Conservation (phyloP, 2,888 invertebrate genomes). For the Amiota minor region DNA sequence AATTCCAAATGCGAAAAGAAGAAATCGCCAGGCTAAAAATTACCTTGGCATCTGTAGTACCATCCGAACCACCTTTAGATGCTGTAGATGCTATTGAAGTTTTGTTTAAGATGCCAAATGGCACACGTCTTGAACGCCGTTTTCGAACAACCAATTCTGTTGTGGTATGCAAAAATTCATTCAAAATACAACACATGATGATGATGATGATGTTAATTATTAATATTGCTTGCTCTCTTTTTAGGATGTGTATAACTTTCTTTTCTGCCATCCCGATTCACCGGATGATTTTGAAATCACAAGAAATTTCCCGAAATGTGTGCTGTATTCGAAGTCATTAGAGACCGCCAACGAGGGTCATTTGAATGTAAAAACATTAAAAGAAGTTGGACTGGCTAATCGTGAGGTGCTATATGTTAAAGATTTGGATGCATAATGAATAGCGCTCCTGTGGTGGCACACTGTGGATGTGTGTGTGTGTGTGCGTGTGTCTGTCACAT, state of each 20-base stretch:
- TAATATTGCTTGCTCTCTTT: slow-evolving; percentile 58
- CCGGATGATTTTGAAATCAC: slow-evolving; percentile 96
- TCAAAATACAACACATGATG: slow-evolving; percentile 9
- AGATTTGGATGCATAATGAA: slow-evolving; percentile 85
- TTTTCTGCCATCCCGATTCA: slow-evolving; percentile 94
- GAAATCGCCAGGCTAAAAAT: slow-evolving; percentile 81
- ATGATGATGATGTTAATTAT: background rate
- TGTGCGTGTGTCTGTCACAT: background rate
- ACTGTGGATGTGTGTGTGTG: background rate
- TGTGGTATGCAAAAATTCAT: slow-evolving; percentile 77
- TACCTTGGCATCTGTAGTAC: slow-evolving; percentile 79
- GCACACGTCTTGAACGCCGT: slow-evolving; percentile 88
- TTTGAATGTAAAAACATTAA: slow-evolving; percentile 64
- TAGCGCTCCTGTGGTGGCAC: background rate
- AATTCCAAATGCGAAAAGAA: slow-evolving; percentile 75
- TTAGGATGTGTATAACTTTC: slow-evolving; percentile 94
- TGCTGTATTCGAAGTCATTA: slow-evolving; percentile 76
- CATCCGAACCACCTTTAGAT: slow-evolving; percentile 83
- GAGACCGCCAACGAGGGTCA: slow-evolving; percentile 44
- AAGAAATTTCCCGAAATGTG: slow-evolving; percentile 94
- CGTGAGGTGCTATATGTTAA: slow-evolving; percentile 95
- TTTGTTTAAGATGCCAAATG: slow-evolving; percentile 93
- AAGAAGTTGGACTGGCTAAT: slow-evolving; percentile 87
- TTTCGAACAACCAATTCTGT: slow-evolving; percentile 87
- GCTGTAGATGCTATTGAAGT: slow-evolving; percentile 84